Evolutionary conservation across 2,888 invertebrate genomes (phyloP), one percentile per base, ranked within the genome.

Genomic region (Reticulitermes lucifugus): DNA sequence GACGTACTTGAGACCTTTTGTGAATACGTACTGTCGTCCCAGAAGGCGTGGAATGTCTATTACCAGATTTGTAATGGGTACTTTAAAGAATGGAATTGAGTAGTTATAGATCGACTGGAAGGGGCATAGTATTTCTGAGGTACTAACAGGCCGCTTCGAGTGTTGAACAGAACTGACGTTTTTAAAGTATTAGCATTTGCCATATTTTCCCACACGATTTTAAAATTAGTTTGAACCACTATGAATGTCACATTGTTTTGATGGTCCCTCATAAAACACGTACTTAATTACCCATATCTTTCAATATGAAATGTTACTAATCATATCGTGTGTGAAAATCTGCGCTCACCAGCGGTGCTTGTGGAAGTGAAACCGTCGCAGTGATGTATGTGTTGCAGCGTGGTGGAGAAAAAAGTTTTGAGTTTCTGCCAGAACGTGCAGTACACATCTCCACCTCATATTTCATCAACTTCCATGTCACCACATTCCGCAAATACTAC

Each of bases 391-490:
- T 25, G 25, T 5, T 10, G n/a, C n/a, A n/a, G 12, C 55, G 18
- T n/a, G 73, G 73, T 6, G 21, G 41, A 18, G 21, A 35, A 29
- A 73, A 41, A 21, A 21, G 73, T 73, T 35, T 35, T 73, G 73
- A 21, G 5, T 41, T 4, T 6, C 5, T 73, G 73, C 73, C 73
- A 73, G 41, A 41, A 41, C 35, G 18, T 41, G 35, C 41, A 18
- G 21, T 21, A n/a, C 7, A 25, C 73, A 22, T 73, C 41, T 73
- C 73, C 41, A 73, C 73, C 41, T 73, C 41, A 73, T 73, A 25
- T 18, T 73, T 73, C 21, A 65, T 65, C 65, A n/a, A 25, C 65
- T 29, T 29, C n/a, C 71, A 29, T 71, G 71, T 71, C 71, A 71
- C 71, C 71, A 29, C 71, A 71, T 71, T 71, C 71, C n/a, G 29